Base-by-base conservation (phyloP, 2,888 invertebrate species). In the Leucania comma region DNA sequence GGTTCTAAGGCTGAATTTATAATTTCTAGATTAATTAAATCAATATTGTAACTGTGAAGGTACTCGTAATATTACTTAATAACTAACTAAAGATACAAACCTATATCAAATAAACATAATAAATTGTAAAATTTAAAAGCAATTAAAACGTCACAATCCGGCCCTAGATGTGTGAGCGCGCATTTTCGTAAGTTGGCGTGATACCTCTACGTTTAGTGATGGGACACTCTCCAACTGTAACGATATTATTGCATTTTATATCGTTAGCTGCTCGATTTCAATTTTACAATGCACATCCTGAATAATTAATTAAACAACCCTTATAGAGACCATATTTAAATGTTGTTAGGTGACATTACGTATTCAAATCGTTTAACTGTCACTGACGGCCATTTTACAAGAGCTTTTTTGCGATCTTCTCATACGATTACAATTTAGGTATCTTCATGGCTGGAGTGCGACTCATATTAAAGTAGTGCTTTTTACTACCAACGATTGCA, bases 161-260 rank as follows among this genome's bases (percentile, higher is more conserved):
- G 86, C 81, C 82, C 81, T 74, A 76, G 48, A 82, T 67, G 64
- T 78, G 79, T 79, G 72, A 73, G 73, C 74, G 75, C 74, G 79
- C 76, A 80, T 81, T 84, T 84, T 85, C 75, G 77, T 80, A 78
- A 67, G 81, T 77, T 86, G 68, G 85, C 85, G 86, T 86, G 86
- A 79, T 82, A 80, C 69, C 60, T 80, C 56, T 56, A 42, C 26
- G 10, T 24, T 68, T 78, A 85, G 74, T 68, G 82, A 73, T 61
- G 82, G 51, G 66, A 63, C 9, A 24, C 4, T 59, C 38, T 74
- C 53, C 26, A 61, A 35, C n/a, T 35, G 48, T 64, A 67, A 72
- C 73, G 72, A 68, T 64, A 48, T 1, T 12, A 5, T 24, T 46
- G 6, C 9, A 32, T 24, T 48, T 38, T 9, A 5, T 9, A 32